Base-by-base conservation (phyloP, 2,113 vertebrate genomes). In the Sciurus niger region DNA sequence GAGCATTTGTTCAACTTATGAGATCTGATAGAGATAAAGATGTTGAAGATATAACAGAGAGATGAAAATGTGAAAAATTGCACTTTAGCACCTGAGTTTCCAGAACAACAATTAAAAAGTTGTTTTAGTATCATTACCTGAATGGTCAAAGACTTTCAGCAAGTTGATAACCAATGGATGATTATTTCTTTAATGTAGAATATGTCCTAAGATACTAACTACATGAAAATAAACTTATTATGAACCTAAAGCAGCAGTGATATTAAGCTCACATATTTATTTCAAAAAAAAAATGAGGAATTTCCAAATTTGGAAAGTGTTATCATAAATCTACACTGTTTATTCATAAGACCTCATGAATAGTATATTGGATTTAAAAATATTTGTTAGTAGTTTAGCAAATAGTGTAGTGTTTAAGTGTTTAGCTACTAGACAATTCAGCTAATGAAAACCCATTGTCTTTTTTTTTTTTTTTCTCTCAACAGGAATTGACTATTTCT, bases 271-370 rank as follows among this genome's bases (percentile, higher is more conserved):
- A 89, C 2, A 28, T 0, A 22, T 58, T 16, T 77, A 73, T 74
- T 87, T 84, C 37, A 73, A 86, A 87, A 53, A 88, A 48, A 55
- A 58, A 58, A 22, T 58, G 14, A 51, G 34, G 4, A 60, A 80
- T 91, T 74, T 25, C 30, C 55, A 30, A 93, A 79, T 91, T 89
- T 84, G 4, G n/a, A 78, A 84, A 95, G 8, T 37, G n/a, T 89
- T 67, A 58, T 25, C 7, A 73, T 77, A 37, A 67, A 70, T 93
- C 14, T 70, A n/a, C 24, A 63, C 7, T 70, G 9, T n/a, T 74
- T 51, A 51, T 68, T 70, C 10, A n/a, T 28, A 51, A 40, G 34
- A 46, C 2, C 1, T 13, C 16, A 73, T 67, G 17, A 73, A 40
- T 37, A 18, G 37, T 48, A n/a, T 4, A 34, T 60, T 32, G 89